A percentile compares a stretch with the other conserved stretches of the same genome.
Evolutionary conservation across 2,888 invertebrate species (phyloP).

Genomic region (Papilio elwesi): DNA sequence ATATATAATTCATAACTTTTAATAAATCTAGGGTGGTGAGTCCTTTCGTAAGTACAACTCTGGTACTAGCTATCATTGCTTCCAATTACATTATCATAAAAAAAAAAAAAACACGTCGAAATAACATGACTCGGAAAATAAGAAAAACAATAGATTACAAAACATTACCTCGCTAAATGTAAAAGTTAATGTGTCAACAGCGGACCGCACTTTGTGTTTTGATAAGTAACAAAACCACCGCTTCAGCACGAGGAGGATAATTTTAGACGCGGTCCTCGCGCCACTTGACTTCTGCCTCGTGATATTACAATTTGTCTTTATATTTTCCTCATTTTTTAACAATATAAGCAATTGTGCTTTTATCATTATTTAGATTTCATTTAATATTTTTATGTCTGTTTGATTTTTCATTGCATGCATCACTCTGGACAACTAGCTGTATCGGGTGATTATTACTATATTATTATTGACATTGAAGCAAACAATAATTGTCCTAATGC

Average conservation of each 20-base stretch:
- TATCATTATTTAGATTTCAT: neutral
- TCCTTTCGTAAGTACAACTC: too few relatives aligned
- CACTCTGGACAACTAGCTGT: neutral
- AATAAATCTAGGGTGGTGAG: too few relatives aligned
- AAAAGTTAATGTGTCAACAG: neutral
- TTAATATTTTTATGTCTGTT: neutral
- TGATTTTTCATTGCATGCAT: neutral
- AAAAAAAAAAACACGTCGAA: neutral
- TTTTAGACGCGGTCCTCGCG: conserved; percentile 11
- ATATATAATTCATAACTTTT: too few relatives aligned
- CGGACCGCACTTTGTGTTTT: conserved; percentile 6
- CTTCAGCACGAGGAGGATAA: conserved; percentile 9
- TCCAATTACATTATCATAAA: too few relatives aligned
- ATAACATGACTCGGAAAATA: neutral
- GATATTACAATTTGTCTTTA: neutral
- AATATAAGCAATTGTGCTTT: neutral
- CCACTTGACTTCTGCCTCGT: neutral
- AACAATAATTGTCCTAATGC: too few relatives aligned
- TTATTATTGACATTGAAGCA: too few relatives aligned
- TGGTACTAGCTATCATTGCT: too few relatives aligned
- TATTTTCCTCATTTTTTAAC: neutral
- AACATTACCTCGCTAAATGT: conserved; percentile 10
- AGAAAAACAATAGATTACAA: too few relatives aligned
- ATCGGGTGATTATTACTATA: neutral
- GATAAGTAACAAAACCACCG: conserved; percentile 12